Conservation (phyloP, 1,140 invertebrate species). For the Delia radicum region DNA sequence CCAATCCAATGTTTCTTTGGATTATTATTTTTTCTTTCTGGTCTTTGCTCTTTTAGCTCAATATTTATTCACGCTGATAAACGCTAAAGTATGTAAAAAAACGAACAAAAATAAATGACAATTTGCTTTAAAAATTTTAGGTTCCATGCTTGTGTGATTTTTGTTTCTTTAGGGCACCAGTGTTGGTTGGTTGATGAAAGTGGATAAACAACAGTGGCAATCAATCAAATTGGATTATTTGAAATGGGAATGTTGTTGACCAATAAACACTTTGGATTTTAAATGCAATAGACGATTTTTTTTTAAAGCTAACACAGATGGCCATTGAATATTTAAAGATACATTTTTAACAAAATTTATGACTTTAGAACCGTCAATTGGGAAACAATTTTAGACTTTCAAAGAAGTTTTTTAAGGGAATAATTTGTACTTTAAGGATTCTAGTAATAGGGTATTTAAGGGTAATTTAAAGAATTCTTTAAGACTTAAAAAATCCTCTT, state of each 20-base stretch:
- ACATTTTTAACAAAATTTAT: too few species aligned
- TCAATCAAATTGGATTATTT: constrained; percentile 2
- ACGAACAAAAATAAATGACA: neutral
- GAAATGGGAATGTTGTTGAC: neutral
- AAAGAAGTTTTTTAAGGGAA: too few species aligned
- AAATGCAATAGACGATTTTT: too few species aligned
- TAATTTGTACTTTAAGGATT: too few species aligned
- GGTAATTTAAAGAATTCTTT: too few species aligned
- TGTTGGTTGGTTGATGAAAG: neutral
- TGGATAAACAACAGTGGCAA: neutral
- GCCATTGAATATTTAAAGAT: too few species aligned
- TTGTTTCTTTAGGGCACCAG: neutral
- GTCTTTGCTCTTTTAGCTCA: neutral
- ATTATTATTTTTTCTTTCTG: neutral
- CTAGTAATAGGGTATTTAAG: too few species aligned
- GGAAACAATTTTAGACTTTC: too few species aligned
- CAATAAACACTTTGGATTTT: neutral
- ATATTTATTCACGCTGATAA: neutral
- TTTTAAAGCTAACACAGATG: too few species aligned
- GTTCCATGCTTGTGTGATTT: neutral
- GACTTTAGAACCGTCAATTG: too few species aligned
- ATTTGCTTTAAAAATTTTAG: neutral
- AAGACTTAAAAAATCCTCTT: too few species aligned
- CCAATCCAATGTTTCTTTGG: neutral
- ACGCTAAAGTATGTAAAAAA: neutral